Evolutionary conservation across 1,140 invertebrate species (phyloP), one percentile per base, ranked within the genome.

Genomic region (Subanguina moxae): DNA sequence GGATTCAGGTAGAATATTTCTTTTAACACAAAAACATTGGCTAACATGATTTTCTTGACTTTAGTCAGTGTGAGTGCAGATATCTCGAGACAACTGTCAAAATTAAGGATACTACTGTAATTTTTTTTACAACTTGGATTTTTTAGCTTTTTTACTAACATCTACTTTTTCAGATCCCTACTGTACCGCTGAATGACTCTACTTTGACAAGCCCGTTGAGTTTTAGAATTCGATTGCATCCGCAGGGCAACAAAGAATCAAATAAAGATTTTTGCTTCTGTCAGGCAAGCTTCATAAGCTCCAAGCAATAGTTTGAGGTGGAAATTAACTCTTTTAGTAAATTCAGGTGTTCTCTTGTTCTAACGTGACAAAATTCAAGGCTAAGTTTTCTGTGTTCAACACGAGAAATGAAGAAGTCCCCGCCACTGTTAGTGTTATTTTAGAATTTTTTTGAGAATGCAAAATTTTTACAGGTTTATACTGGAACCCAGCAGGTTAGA

Each of bases 181-280:
- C 3, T 61, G 27, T 3, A 5, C 58, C 28, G 3, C 27, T 43
- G 58, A 61, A 61, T 30, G 28, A 30, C 19, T 61, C 58, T 21
- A 65, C 64, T 67, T 32, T 57, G 21, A 28, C 75, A 11, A 64
- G 52, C 30, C 63, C 32, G n/a, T 17, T 73, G 62, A 58, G 62
- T 0, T 83, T 82, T 70, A 57, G 76, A 43, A 82, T 82, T 56
- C 65, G 80, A 28, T 62, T 82, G 5, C 80, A 82, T 76, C 80
- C 80, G 25, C 80, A 82, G 65, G 80, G 80, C 13, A 81, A 81
- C 63, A 82, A 82, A 45, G 81, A 83, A 45, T 82, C 78, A 13
- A 82, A 82, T 65, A 80, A 82, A 59, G 81, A 82, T 52, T 82
- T 82, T 61, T 80, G 75, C 19, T 82, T 82, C 52, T 82, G 83